Percentiles rank a stretch among this genome's conserved stretches.
Conservation (phyloP, 2,113 vertebrate species). For the Procapra przewalskii region DNA sequence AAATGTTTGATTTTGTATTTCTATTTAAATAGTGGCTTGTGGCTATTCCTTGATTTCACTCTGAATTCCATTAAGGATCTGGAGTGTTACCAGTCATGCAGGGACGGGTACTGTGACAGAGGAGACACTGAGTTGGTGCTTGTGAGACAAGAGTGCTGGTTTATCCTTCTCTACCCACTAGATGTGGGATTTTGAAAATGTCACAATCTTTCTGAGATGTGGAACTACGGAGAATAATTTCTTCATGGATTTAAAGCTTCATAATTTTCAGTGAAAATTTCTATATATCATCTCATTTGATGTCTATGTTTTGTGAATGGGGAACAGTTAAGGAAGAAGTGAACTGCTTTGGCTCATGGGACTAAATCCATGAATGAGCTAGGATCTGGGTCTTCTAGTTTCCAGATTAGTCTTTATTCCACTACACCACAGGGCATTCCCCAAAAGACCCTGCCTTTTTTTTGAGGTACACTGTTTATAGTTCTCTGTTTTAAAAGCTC, state of each 20-base stretch:
- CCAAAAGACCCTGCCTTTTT: neutral
- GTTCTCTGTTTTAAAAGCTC: neutral
- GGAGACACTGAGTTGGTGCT: neutral
- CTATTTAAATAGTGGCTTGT: constrained; percentile 63
- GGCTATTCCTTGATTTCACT: constrained; percentile 61
- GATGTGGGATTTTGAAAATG: neutral
- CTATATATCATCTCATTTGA: neutral
- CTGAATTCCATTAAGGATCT: constrained; percentile 40
- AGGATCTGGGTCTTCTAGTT: neutral
- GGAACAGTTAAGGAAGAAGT: neutral
- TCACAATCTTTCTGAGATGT: neutral
- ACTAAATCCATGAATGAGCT: neutral
- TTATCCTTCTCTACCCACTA: neutral
- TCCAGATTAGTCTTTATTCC: neutral
- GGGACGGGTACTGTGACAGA: neutral
- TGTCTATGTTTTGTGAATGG: neutral
- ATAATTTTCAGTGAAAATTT: neutral
- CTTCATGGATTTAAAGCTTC: neutral
- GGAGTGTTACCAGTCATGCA: neutral
- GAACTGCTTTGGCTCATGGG: neutral
- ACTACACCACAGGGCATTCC: no score
- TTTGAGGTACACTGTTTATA: neutral
- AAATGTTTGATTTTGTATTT: constrained; percentile 47
- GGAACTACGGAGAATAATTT: neutral
- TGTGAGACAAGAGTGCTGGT: neutral